Evolutionary conservation across 2,888 invertebrate species (phyloP).

Genomic region (Malthinus flaveolus): DNA sequence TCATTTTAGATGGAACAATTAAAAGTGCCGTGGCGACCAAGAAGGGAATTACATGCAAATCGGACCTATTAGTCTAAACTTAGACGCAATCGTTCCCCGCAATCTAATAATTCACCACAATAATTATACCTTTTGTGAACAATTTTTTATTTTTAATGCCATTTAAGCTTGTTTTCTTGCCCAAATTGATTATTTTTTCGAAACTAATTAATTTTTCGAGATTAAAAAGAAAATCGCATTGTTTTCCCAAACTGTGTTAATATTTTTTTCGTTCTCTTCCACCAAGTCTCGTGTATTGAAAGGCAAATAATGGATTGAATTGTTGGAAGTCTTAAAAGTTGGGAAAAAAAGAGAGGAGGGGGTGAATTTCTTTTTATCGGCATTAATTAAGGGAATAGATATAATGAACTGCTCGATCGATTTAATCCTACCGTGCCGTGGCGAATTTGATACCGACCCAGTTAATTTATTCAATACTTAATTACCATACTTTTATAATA

Average conservation of each 20-base stretch:
- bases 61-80: slow-evolving; percentile 34
- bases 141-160: slow-evolving; percentile 33
- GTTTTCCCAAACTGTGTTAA: background rate
- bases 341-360: too few species aligned
- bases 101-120: slow-evolving; percentile 36
- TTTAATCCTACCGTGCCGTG: slow-evolving; percentile 50
- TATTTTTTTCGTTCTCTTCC: background rate
- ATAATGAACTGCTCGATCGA: slow-evolving; percentile 53
- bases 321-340: background rate
- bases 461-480: slow-evolving; percentile 53
- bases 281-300: background rate
- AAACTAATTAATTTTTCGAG: slow-evolving; percentile 11
- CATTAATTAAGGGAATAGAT: slow-evolving; percentile 51
- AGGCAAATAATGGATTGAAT: slow-evolving; percentile 4
- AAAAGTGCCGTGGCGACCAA: slow-evolving; percentile 45
- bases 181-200: slow-evolving; percentile 21
- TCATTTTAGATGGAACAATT: slow-evolving; percentile 40
- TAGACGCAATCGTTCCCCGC: slow-evolving; percentile 34
- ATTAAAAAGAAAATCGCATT: background rate
- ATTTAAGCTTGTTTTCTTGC: slow-evolving; percentile 25
- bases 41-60: slow-evolving; percentile 43
- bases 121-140: slow-evolving; percentile 33
- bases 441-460: slow-evolving; percentile 49
- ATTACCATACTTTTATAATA: slow-evolving; percentile 45
- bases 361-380: slow-evolving; percentile 39